Evolutionary conservation across 37 sponge, comb jelly and placozoan species (phyloP).

Genomic region (Aplysina aerophoba): DNA sequence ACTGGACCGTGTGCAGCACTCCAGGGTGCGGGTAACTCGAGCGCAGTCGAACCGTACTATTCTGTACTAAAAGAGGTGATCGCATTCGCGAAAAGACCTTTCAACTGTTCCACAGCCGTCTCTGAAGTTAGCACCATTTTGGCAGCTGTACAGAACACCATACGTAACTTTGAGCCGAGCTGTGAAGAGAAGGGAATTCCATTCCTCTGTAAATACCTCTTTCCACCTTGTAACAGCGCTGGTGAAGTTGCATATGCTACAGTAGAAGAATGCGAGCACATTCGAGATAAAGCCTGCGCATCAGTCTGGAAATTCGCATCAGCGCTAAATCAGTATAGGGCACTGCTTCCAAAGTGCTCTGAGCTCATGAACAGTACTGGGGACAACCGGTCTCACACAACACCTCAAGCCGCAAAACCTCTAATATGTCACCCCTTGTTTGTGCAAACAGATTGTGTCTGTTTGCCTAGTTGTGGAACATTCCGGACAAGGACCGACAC

Average conservation of each 20-base stretch:
- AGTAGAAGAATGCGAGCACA: background rate
- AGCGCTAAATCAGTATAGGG: background rate
- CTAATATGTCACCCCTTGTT: conserved; percentile 16
- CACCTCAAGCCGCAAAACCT: too few relatives aligned
- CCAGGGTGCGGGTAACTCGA: too few relatives aligned
- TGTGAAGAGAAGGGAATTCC: conserved; percentile 3
- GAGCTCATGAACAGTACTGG: background rate
- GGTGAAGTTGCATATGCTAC: background rate
- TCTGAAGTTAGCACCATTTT: too few relatives aligned
- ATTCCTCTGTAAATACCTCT: background rate
- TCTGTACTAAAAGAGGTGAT: too few relatives aligned
- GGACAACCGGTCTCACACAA: background rate
- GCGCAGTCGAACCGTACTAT: too few relatives aligned
- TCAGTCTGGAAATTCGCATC: background rate
- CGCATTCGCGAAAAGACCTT: too few relatives aligned
- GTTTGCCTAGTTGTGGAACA: conserved; percentile 5
- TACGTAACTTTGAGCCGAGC: too few relatives aligned
- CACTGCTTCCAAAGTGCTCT: conserved; percentile 3
- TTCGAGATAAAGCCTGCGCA: background rate
- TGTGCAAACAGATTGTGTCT: background rate
- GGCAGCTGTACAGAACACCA: too few relatives aligned
- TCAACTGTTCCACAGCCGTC: too few relatives aligned
- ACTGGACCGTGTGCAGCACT: too few relatives aligned
- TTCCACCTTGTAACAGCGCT: background rate
- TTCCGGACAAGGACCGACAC: conserved; percentile 9